Evolutionary conservation across 2,113 vertebrate species (phyloP), one percentile per base, ranked within the genome.

Genomic region (Camelus bactrianus): DNA sequence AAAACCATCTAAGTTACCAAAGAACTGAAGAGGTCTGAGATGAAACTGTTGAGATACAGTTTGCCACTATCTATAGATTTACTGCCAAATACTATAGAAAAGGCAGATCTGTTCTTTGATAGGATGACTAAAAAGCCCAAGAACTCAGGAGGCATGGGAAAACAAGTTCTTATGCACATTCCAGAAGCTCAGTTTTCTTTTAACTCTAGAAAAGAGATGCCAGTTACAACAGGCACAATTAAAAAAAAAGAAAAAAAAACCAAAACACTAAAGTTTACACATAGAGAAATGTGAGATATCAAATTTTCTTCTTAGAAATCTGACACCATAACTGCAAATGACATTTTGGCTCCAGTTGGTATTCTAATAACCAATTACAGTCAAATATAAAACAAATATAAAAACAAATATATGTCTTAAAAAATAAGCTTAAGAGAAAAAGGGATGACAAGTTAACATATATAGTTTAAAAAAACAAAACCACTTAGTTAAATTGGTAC

Each of bases 331-430:
- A 89, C 14, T 75, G 42, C 22, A 95, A 91, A 89, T n/a, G 73
- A 80, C 35, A 89, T 72, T 94, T 93, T 79, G 64, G 89, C 26
- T 85, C 42, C 9, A 88, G 26, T 5, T 72, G 54, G 22, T 56
- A 83, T 54, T 48, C 42, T 89, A 69, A 73, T 24, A 67, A 76
- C 1, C 52, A 96, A 60, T 35, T 64, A 86, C 0, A 58, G 52
- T 65, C 54, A 87, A 85, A 67, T 52, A 60, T 20, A 17, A 91
- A 92, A 80, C 26, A 87, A 89, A 56, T 24, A 86, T 5, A 65
- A 93, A 92, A 81, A 72, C 60, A 88, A 82, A 87, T 64, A 42
- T 8, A 82, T 77, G 42, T 35, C 60, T 88, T 67, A 52, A 96
- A 86, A 95, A 91, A 76, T 50, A 79, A 87, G 15, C 1, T 52